Evolutionary conservation across 1,140 invertebrate genomes (phyloP).

Genomic region (Drosophila serrata): DNA sequence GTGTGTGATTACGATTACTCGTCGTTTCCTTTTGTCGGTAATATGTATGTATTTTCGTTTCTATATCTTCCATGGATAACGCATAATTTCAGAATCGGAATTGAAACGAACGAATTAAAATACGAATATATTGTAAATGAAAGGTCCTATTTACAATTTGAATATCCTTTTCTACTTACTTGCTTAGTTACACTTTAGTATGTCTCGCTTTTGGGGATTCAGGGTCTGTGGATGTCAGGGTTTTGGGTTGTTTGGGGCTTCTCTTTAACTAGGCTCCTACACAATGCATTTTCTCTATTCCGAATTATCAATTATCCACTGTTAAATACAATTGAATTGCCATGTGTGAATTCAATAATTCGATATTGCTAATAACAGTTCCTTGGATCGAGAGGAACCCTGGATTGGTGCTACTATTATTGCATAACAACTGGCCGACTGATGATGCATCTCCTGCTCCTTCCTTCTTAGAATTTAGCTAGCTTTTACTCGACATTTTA

Average conservation of each 20-base stretch:
- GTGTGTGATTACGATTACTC: slow-evolving; percentile 46
- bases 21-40: slow-evolving; percentile 24
- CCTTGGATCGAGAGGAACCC: slow-evolving; percentile 18
- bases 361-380: slow-evolving; percentile 70
- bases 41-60: slow-evolving; percentile 20
- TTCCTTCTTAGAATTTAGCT: slow-evolving; percentile 44
- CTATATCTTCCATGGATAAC: slow-evolving; percentile 36
- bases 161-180: slow-evolving; percentile 71
- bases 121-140: slow-evolving; percentile 47
- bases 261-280: slow-evolving; percentile 73
- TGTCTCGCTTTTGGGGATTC: slow-evolving; percentile 36
- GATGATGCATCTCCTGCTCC: slow-evolving; percentile 18
- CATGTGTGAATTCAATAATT: slow-evolving; percentile 65
- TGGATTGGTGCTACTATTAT: slow-evolving; percentile 61
- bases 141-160: slow-evolving; percentile 72
- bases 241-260: not conserved
- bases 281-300: slow-evolving; percentile 50
- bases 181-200: slow-evolving; percentile 59
- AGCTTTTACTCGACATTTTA: slow-evolving; percentile 42
- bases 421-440: slow-evolving; percentile 58
- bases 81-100: slow-evolving; percentile 25
- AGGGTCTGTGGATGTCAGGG: not conserved
- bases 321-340: slow-evolving; percentile 80
- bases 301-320: slow-evolving; percentile 64
- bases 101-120: slow-evolving; percentile 38